phyloP scores from a whole-genome alignment of 2,888 invertebrate genomes.

The Andrena camellia region DNA sequence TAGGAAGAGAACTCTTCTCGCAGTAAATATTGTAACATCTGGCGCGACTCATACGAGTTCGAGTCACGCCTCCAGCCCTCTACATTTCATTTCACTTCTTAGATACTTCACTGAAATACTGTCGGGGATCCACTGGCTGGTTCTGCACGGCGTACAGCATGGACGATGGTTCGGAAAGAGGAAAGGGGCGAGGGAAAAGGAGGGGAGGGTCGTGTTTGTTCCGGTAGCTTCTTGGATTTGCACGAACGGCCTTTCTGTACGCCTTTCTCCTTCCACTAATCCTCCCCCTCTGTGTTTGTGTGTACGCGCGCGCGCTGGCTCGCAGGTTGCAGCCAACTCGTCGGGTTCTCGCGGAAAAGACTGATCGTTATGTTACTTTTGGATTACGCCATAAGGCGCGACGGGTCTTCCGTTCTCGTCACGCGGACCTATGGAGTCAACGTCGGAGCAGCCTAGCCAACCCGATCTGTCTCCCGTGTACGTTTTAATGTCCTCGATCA shows the following conservation, averaged over 20 bases:
- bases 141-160: slow-evolving; percentile 48
- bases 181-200: slow-evolving; percentile 11
- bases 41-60: slow-evolving; percentile 80
- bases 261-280: slow-evolving; percentile 9
- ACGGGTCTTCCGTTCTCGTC: slow-evolving; percentile 17
- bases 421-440: background rate
- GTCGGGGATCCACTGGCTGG: slow-evolving; percentile 72
- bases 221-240: slow-evolving; percentile 65
- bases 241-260: slow-evolving; percentile 55
- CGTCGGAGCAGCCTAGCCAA: slow-evolving; percentile 1
- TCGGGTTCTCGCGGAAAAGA: slow-evolving; percentile 56
- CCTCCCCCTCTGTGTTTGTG: background rate
- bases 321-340: slow-evolving; percentile 38
- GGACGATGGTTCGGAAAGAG: slow-evolving; percentile 50
- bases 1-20: slow-evolving; percentile 61
- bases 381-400: slow-evolving; percentile 61
- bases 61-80: slow-evolving; percentile 80
- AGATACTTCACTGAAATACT: slow-evolving; percentile 81
- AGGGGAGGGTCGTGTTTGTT: slow-evolving; percentile 57
- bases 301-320: slow-evolving; percentile 1
- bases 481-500: slow-evolving; percentile 55
- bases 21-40: slow-evolving; percentile 84
- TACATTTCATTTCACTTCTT: slow-evolving; percentile 82
- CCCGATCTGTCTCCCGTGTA: slow-evolving; percentile 38
- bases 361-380: slow-evolving; percentile 70